Conservation (phyloP, 2,113 vertebrate genomes). For the Speoplatyrhinus poulsoni region DNA sequence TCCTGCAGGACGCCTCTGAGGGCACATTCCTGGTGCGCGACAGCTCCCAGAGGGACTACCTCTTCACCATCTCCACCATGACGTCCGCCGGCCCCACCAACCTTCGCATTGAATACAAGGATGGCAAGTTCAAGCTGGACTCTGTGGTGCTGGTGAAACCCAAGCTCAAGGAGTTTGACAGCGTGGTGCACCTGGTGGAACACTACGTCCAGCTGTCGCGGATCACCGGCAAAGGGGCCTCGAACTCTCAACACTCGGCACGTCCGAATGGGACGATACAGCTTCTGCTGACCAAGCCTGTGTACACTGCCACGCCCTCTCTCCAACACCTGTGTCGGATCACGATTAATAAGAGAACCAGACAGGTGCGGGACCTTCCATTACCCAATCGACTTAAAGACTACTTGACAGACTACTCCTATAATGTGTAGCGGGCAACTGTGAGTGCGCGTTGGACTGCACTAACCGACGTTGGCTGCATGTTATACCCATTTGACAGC, state of each 20-base stretch:
- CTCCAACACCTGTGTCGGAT: slow-evolving; percentile 91
- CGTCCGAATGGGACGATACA: slow-evolving; percentile 88
- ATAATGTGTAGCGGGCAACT: slow-evolving; percentile 81
- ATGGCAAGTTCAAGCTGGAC: slow-evolving; percentile 95
- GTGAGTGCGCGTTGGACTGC: too few species aligned
- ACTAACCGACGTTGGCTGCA: too few species aligned
- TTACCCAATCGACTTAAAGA: slow-evolving; percentile 90
- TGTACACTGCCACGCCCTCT: slow-evolving; percentile 81
- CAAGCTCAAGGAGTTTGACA: slow-evolving; percentile 92
- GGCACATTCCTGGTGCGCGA: slow-evolving; percentile 94
- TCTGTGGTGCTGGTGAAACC: slow-evolving; percentile 92
- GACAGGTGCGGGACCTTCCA: slow-evolving; percentile 84
- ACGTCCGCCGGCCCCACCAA: slow-evolving; percentile 95
- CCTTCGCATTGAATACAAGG: slow-evolving; percentile 90
- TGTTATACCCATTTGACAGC: too few species aligned
- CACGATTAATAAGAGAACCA: slow-evolving; percentile 86
- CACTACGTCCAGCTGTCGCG: slow-evolving; percentile 91
- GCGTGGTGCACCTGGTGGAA: slow-evolving; percentile 93
- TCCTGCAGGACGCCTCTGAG: slow-evolving; percentile 87
- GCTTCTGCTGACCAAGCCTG: slow-evolving; percentile 90
- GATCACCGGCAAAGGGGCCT: slow-evolving; percentile 64
- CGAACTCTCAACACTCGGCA: slow-evolving; percentile 57
- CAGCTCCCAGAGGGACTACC: slow-evolving; percentile 91
- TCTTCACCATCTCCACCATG: slow-evolving; percentile 95
- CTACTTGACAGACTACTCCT: slow-evolving; percentile 91